Conservation (phyloP, 2,113 vertebrate species). For the Barnardius zonarius region DNA sequence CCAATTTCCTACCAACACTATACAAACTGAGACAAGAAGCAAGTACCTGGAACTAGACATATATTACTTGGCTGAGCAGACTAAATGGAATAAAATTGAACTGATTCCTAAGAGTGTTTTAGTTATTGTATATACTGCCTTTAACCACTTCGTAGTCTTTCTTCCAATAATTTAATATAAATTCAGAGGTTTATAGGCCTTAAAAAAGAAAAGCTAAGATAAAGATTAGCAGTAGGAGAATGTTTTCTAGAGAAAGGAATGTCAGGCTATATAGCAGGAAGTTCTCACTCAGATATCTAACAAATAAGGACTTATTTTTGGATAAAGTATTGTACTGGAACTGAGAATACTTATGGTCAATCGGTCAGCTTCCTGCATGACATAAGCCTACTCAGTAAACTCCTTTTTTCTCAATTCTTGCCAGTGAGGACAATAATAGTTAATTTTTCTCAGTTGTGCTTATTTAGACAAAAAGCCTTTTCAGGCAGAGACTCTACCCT, state of each 20-base stretch:
- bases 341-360: not conserved
- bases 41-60: slow-evolving; percentile 38
- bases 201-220: not conserved
- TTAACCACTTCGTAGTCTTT: slow-evolving; percentile 16
- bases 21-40: slow-evolving; percentile 25
- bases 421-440: not conserved
- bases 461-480: not conserved
- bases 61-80: slow-evolving; percentile 26
- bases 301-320: not conserved
- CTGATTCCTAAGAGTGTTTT: slow-evolving; percentile 12
- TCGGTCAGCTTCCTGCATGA: not conserved
- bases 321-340: not conserved
- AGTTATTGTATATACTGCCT: not conserved
- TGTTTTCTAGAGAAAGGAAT: not conserved
- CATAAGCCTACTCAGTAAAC: not conserved
- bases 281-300: not conserved
- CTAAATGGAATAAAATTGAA: slow-evolving; percentile 34
- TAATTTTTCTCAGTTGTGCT: not conserved
- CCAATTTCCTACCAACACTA: slow-evolving; percentile 13
- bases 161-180: slow-evolving; percentile 20
- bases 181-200: not conserved
- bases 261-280: not conserved
- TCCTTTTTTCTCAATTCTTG: not conserved
- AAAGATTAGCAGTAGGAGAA: not conserved
- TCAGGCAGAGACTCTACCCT: not conserved